Conservation (phyloP, 2,888 invertebrate species). For the Eilema caniola region DNA sequence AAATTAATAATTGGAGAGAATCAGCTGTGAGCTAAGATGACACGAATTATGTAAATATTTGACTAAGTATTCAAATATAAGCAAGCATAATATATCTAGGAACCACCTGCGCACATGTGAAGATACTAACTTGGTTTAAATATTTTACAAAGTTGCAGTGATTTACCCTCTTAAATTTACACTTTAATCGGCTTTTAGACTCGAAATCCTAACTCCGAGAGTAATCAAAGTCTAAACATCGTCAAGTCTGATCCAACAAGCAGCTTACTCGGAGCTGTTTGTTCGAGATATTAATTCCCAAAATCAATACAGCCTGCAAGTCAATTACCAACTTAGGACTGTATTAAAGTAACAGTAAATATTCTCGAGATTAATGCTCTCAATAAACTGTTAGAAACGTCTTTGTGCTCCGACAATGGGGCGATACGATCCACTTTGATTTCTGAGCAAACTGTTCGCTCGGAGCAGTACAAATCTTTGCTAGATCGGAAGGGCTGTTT, state of each 20-base stretch:
- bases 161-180: background rate
- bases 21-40: too few relatives aligned
- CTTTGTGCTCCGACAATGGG: constrained; percentile 39
- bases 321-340: constrained; percentile 30
- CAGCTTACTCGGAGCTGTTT: constrained; percentile 22
- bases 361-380: constrained; percentile 37
- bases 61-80: too few relatives aligned
- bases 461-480: constrained; percentile 3
- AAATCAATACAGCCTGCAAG: constrained; percentile 29
- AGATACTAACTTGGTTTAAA: too few relatives aligned
- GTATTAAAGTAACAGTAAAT: constrained; percentile 44
- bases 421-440: constrained; percentile 24
- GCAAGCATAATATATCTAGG: background rate
- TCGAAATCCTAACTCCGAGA: constrained; percentile 1
- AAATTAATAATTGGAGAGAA: background rate
- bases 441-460: constrained; percentile 30
- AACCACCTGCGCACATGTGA: background rate
- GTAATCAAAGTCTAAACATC: constrained; percentile 11
- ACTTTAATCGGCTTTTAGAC: background rate
- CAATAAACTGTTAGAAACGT: constrained; percentile 26
- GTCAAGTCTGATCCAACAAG: constrained; percentile 14
- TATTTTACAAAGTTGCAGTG: background rate
- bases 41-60: too few relatives aligned
- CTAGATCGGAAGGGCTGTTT: background rate
- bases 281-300: constrained; percentile 27